phyloP scores from a whole-genome alignment of 2,113 vertebrate genomes.

The Ceyx melanurus region DNA sequence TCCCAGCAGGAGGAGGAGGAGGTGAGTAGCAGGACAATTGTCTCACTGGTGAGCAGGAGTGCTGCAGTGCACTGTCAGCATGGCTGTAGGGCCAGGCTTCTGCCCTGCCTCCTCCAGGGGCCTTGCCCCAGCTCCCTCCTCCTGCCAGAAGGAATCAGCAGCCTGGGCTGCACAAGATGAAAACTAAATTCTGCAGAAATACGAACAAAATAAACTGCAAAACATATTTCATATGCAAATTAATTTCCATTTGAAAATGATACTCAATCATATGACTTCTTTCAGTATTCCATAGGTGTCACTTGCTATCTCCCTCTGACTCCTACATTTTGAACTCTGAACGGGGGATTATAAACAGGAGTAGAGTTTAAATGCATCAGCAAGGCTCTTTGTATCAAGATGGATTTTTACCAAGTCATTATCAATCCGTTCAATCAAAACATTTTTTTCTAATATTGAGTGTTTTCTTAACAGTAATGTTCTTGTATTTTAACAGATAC shows the following conservation, averaged over 20 bases:
- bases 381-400: background rate
- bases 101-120: rapidly evolving
- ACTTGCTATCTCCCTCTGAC: background rate
- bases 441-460: background rate
- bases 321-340: background rate
- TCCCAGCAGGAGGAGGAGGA: background rate
- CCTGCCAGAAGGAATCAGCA: rapidly evolving
- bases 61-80: background rate
- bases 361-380: background rate
- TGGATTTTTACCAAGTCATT: background rate
- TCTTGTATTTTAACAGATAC: background rate
- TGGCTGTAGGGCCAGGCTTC: rapidly evolving
- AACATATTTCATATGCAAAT: constrained; percentile 33
- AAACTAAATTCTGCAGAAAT: background rate
- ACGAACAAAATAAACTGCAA: background rate
- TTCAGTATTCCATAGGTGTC: constrained; percentile 36
- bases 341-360: background rate
- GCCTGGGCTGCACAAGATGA: background rate
- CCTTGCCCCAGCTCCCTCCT: background rate
- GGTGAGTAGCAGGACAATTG: background rate
- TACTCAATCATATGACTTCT: constrained; percentile 1
- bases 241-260: constrained; percentile 18
- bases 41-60: rapidly evolving
- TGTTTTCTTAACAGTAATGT: background rate
- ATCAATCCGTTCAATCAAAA: background rate